phyloP scores from a whole-genome alignment of 2,888 invertebrate genomes.

The Timandra comae region DNA sequence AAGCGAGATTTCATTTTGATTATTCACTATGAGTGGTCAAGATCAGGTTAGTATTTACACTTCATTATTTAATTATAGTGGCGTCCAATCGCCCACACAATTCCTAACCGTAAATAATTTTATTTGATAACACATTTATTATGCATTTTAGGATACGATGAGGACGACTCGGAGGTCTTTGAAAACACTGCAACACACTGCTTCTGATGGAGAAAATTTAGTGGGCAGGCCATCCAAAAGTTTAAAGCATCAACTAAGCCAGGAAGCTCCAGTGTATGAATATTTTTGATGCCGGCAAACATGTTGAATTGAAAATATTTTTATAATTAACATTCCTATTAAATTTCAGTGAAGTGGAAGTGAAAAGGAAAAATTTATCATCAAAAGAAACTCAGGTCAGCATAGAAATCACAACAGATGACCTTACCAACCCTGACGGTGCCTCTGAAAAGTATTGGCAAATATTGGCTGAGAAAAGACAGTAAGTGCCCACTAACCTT shows the following conservation, averaged over 20 bases:
- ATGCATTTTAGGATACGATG: constrained; percentile 30
- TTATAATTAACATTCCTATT: background rate
- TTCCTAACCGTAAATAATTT: background rate
- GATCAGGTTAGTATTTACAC: constrained; percentile 24
- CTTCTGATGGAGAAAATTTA: constrained; percentile 85
- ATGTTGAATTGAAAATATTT: too few species aligned
- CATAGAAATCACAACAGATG: constrained; percentile 78
- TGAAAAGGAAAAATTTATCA: constrained; percentile 66
- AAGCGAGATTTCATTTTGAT: constrained; percentile 3
- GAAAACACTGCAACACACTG: constrained; percentile 84
- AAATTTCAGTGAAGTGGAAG: constrained; percentile 51
- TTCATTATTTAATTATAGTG: background rate
- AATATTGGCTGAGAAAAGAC: constrained; percentile 83
- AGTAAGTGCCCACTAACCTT: too few species aligned
- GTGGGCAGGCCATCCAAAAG: constrained; percentile 78
- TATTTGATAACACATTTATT: background rate
- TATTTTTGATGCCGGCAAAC: too few species aligned
- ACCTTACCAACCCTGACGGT: constrained; percentile 81
- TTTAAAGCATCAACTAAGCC: constrained; percentile 68
- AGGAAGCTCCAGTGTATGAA: constrained; percentile 69
- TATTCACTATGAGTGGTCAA: too few species aligned
- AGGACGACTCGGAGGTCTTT: constrained; percentile 78
- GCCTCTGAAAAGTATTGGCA: constrained; percentile 88
- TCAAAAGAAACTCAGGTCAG: constrained; percentile 80
- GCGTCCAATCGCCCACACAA: background rate